These are phyloP conservation scores for Ailurus styani DNA, from an alignment of 2,113 vertebrate genomes.

Conservation along the genomic window DNA sequence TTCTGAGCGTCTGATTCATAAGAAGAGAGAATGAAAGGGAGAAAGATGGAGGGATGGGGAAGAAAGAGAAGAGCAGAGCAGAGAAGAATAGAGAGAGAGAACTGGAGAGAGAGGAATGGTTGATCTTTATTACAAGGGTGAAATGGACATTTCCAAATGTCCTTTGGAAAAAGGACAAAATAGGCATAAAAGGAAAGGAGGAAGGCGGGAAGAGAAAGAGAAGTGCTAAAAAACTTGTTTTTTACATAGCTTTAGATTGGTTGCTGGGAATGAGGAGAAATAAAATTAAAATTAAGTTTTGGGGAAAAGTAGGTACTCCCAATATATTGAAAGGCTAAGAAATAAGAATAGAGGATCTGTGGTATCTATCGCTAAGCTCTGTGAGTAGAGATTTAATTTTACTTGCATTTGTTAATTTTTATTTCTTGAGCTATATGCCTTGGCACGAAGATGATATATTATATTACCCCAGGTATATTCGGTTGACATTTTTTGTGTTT, in stretches of 20 bases:
- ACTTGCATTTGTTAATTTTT: neutral
- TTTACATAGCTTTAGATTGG: neutral
- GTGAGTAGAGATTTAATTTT: neutral
- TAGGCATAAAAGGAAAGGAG: neutral
- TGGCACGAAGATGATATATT: neutral
- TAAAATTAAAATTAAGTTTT: neutral
- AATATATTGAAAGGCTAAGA: neutral
- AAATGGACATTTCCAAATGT: too few relatives aligned
- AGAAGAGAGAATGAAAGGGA: neutral
- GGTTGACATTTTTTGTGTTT: neutral
- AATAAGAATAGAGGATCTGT: neutral
- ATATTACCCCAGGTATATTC: neutral
- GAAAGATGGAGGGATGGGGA: neutral
- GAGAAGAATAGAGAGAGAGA: neutral
- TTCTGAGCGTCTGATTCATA: neutral
- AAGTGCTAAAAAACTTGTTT: neutral
- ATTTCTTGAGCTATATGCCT: neutral
- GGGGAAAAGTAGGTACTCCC: neutral
- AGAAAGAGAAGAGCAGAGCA: neutral
- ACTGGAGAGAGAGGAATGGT: neutral
- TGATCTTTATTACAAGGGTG: neutral
- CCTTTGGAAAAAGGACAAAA: neutral
- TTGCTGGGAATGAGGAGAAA: neutral
- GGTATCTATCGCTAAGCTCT: neutral
- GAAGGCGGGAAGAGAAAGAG: neutral